phyloP scores from a whole-genome alignment of 2,797 vertebrate species.

The Mastacembelus armatus region DNA sequence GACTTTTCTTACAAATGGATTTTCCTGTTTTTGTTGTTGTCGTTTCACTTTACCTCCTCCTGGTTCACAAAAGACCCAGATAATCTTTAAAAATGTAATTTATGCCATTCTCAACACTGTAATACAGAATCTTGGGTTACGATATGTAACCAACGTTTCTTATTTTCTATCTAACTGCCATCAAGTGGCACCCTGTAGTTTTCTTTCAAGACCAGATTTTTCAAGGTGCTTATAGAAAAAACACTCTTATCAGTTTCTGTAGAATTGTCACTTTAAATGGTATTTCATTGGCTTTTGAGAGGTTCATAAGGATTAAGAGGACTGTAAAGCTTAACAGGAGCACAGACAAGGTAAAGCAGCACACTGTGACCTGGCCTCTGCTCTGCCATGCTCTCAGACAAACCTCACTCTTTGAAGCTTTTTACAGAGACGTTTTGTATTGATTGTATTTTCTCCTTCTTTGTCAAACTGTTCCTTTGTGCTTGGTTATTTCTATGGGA shows the following conservation, averaged over 20 bases:
- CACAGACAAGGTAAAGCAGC: constrained; percentile 65
- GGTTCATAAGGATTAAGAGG: constrained; percentile 68
- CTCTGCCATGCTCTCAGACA: constrained; percentile 59
- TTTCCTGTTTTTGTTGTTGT: constrained; percentile 52
- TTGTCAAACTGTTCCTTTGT: constrained; percentile 75
- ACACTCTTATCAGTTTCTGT: constrained; percentile 61
- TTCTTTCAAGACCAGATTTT: constrained; percentile 53
- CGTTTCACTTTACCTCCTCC: constrained; percentile 34
- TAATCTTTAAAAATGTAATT: constrained; percentile 42
- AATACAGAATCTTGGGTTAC: no score
- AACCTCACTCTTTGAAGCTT: constrained; percentile 64
- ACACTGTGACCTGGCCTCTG: constrained; percentile 65
- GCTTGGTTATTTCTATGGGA: constrained; percentile 65
- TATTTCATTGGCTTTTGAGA: constrained; percentile 69
- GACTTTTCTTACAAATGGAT: constrained; percentile 41
- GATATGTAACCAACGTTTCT: no score
- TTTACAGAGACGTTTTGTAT: constrained; percentile 72
- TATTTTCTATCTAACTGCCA: constrained; percentile 52
- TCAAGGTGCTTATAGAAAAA: constrained; percentile 24
- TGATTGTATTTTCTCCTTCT: constrained; percentile 69
- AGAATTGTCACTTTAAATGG: constrained; percentile 75
- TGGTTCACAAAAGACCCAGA: constrained; percentile 37
- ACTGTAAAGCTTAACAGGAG: constrained; percentile 65
- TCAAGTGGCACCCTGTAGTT: constrained; percentile 23
- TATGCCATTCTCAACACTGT: constrained; percentile 40